A percentile compares a stretch with the other conserved stretches of the same genome.
phyloP scores from a whole-genome alignment of 2,888 invertebrate species.

The Sesia apiformis region DNA sequence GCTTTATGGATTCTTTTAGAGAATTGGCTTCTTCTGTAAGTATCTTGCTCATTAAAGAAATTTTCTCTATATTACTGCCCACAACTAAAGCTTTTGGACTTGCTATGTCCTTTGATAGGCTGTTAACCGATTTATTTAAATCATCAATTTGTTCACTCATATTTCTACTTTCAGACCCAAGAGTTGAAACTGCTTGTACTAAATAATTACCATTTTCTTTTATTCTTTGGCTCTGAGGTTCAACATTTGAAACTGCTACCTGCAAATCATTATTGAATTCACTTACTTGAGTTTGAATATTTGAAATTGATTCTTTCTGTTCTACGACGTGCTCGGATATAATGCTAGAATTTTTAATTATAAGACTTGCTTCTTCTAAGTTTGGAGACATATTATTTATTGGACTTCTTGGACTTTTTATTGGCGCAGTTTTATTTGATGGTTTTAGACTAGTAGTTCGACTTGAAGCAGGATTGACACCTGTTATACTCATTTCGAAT shows the following conservation, averaged over 20 bases:
- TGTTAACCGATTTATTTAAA: no score
- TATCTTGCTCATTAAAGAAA: conserved; percentile 51
- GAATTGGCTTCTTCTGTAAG: conserved; percentile 58
- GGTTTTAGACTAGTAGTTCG: no score
- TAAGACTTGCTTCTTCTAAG: conserved; percentile 16
- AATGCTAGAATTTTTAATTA: neutral
- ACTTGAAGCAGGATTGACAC: no score
- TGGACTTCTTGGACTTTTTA: neutral
- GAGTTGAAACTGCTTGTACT: conserved; percentile 28
- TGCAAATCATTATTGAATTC: neutral
- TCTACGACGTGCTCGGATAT: neutral
- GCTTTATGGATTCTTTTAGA: conserved; percentile 49
- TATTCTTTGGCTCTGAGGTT: conserved; percentile 29
- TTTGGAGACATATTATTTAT: conserved; percentile 1
- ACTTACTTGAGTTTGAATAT: neutral
- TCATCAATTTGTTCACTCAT: no score
- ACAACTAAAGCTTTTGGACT: conserved; percentile 10
- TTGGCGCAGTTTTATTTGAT: no score
- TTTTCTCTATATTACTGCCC: conserved; percentile 47
- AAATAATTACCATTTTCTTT: conserved; percentile 35
- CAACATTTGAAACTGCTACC: conserved; percentile 13
- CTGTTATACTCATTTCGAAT: neutral
- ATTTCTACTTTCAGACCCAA: conserved; percentile 4
- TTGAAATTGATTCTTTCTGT: neutral
- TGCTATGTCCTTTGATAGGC: no score